Evolutionary conservation across 1,140 invertebrate species (phyloP).

Genomic region (Centruroides sculpturatus): DNA sequence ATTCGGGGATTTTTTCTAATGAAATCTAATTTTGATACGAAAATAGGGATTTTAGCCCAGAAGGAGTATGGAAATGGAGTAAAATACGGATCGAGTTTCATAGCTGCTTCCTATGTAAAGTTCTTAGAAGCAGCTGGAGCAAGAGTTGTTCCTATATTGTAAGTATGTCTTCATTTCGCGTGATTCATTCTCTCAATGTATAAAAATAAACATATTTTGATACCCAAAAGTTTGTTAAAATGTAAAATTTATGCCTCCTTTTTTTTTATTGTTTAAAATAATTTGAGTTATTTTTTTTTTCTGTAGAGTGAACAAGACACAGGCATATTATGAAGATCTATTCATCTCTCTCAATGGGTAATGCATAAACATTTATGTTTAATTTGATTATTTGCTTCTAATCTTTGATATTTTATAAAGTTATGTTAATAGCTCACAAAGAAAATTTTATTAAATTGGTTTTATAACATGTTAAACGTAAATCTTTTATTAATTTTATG

Average conservation of each 20-base stretch:
- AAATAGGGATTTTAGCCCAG: constrained; percentile 12
- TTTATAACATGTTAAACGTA: too few relatives aligned
- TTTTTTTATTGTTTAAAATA: background rate
- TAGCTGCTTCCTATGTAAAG: constrained; percentile 75
- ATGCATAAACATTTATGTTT: constrained; percentile 13
- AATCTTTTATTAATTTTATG: too few relatives aligned
- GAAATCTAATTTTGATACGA: background rate
- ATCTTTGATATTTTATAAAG: constrained; percentile 23
- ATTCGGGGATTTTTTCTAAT: too few relatives aligned
- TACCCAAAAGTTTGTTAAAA: too few relatives aligned
- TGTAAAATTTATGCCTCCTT: too few relatives aligned
- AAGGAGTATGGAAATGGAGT: background rate
- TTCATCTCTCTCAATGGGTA: constrained; percentile 34
- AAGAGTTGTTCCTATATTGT: constrained; percentile 68
- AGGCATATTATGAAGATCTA: constrained; percentile 29
- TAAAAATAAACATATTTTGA: background rate
- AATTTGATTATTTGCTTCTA: constrained; percentile 34
- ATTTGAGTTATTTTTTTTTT: background rate
- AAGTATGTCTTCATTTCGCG: constrained; percentile 24
- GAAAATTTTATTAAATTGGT: too few relatives aligned
- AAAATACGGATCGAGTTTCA: constrained; percentile 35
- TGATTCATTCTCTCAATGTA: background rate
- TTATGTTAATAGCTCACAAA: too few relatives aligned
- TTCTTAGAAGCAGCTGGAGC: constrained; percentile 66
- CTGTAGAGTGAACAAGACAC: constrained; percentile 26